Conservation (phyloP, 1,140 invertebrate genomes). For the Paraescarpia echinospica region DNA sequence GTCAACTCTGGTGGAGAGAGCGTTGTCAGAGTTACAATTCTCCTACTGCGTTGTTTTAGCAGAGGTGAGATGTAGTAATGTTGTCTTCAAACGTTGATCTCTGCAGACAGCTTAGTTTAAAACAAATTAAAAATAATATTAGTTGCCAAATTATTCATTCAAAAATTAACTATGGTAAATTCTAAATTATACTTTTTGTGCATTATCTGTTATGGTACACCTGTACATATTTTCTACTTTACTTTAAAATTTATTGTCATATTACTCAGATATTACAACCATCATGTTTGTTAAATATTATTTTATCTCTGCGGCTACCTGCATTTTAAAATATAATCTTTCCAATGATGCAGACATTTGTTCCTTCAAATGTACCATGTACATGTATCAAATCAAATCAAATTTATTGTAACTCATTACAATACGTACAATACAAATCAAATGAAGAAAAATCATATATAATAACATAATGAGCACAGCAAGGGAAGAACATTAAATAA, state of each 20-base stretch:
- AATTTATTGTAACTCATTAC: too few species aligned
- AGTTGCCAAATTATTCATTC: not conserved
- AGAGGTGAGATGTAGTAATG: slow-evolving; percentile 47
- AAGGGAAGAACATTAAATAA: too few species aligned
- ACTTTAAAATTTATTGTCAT: too few species aligned
- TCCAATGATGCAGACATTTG: not conserved
- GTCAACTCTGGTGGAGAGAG: slow-evolving; percentile 73
- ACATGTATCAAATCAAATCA: too few species aligned
- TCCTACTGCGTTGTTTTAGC: slow-evolving; percentile 74
- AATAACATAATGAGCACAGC: too few species aligned
- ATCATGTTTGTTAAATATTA: too few species aligned
- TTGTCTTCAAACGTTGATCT: not conserved
- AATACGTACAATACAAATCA: too few species aligned
- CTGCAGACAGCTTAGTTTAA: too few species aligned
- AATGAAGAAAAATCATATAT: too few species aligned
- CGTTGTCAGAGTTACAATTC: slow-evolving; percentile 70
- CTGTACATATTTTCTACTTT: not conserved
- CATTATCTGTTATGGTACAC: not conserved
- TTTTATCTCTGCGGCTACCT: not conserved
- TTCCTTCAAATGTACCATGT: not conserved
- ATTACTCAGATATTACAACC: too few species aligned
- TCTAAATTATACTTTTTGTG: not conserved
- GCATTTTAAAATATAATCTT: not conserved
- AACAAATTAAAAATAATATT: not conserved
- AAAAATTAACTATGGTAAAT: not conserved